Evolutionary conservation across 2,797 vertebrate species (phyloP), one percentile per base, ranked within the genome.

Genomic region (Hemibagrus guttatus): DNA sequence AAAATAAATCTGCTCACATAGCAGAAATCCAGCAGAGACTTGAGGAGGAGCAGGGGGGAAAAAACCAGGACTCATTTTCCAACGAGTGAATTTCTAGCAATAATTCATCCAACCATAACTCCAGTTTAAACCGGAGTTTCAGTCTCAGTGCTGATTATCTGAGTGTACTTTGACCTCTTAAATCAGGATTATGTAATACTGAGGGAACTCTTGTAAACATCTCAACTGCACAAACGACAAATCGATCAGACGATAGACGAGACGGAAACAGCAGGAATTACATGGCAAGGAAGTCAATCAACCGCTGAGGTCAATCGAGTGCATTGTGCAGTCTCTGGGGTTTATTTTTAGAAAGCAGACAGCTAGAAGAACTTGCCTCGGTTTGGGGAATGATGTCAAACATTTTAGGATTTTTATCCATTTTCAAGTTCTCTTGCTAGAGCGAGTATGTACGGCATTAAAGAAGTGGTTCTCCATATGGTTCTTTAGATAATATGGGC

Each of bases 1-100:
- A 88, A 78, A 85, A 88, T 49, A 84, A 86, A 63, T 52, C 49
- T 72, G n/a, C 49, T 16, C 42, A 28, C 72, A 85, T 63, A 74
- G 52, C 85, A 81, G 87, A 84, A 81, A 52, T 17, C 52, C 69
- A 84, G 35, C 11, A 9, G 17, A 86, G 71, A 87, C 81, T 42
- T 23, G 56, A 85, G 61, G 59, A 78, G 81, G 80, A 39, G 35
- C 17, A 56, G 26, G 52, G 83, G 78, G 59, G 54, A 82, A 86
- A 82, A 86, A 88, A 71, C 64, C 74, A 81, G 39, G n/a, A 39
- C 68, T 85, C 63, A 63, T 54, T 84, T 82, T 49, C 42, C 80
- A 84, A 85, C 58, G 61, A 87, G 85, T 78, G 81, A 31, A 72
- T 28, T 71, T 84, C 61, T 46, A 83, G 19, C 61, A 61, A 6